phyloP scores from a whole-genome alignment of 1,140 invertebrate genomes.

The Eumeta japonica region DNA sequence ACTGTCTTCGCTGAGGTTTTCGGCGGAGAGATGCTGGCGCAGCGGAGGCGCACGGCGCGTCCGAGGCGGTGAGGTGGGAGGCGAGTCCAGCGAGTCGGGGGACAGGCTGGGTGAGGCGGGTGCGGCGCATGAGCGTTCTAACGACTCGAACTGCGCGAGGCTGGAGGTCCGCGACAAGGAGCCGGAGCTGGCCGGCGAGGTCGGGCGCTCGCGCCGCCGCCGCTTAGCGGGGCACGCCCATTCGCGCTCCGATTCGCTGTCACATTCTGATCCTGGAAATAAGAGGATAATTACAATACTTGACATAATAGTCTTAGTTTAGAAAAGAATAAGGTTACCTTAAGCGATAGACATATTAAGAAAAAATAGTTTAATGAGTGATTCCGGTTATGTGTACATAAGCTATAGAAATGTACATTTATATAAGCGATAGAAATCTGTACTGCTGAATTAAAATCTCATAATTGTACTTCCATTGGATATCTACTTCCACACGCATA shows the following conservation, averaged over 20 bases:
- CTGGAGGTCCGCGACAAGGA: slow-evolving; percentile 71
- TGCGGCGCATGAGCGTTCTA: slow-evolving; percentile 67
- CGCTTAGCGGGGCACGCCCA: slow-evolving; percentile 76
- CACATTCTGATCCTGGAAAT: slow-evolving; percentile 48
- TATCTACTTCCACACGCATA: no score
- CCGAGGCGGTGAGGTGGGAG: slow-evolving; percentile 46
- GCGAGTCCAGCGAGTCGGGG: slow-evolving; percentile 42
- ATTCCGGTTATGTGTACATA: no score
- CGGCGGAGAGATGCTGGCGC: slow-evolving; percentile 62
- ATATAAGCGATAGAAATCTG: no score
- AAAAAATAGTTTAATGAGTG: no score
- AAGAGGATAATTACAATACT: no score
- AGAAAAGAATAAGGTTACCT: no score
- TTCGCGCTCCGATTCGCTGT: slow-evolving; percentile 70
- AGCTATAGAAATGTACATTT: no score
- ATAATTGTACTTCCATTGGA: no score
- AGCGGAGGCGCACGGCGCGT: slow-evolving; percentile 21
- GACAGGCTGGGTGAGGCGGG: slow-evolving; percentile 47
- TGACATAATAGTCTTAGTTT: no score
- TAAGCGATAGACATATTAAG: no score
- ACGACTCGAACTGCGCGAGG: slow-evolving; percentile 76
- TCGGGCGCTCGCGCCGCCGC: slow-evolving; percentile 59
- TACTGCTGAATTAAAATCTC: no score
- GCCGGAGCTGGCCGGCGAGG: slow-evolving; percentile 44
- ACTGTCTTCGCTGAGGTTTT: slow-evolving; percentile 74